A percentile compares a stretch with the other conserved stretches of the same genome.
phyloP scores from a whole-genome alignment of 2,797 vertebrate species.

The Pristis pectinata region DNA sequence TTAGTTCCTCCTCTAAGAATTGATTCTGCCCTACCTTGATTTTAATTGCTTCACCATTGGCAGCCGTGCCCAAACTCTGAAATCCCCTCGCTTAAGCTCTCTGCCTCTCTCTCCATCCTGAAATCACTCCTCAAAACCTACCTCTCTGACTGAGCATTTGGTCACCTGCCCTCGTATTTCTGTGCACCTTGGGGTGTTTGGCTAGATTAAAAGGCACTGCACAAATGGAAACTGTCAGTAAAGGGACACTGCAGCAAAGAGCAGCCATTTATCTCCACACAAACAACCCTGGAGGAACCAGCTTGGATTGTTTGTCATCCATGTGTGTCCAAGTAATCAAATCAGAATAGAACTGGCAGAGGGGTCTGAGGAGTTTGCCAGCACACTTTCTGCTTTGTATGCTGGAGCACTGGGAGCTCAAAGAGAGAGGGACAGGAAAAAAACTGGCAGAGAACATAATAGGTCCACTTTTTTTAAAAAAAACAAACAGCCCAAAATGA shows the following conservation, averaged over 20 bases:
- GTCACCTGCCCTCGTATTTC: not conserved
- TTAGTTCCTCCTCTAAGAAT: not conserved
- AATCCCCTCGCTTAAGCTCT: not conserved
- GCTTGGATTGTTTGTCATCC: not conserved
- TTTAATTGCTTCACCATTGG: not conserved
- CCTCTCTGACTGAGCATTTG: not conserved
- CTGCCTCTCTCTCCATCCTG: not conserved
- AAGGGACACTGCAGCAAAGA: not conserved
- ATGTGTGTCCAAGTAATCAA: not conserved
- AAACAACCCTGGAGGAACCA: not conserved
- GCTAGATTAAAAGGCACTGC: too few species aligned
- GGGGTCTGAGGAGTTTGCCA: not conserved
- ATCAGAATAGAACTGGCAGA: slow-evolving; percentile 17
- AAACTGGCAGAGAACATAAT: slow-evolving; percentile 17
- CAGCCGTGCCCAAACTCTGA: not conserved
- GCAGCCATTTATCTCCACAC: not conserved
- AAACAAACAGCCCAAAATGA: slow-evolving; percentile 23
- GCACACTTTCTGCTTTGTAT: slow-evolving; percentile 27
- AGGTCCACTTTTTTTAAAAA: not conserved
- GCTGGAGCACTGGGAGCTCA: not conserved
- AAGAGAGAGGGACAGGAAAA: not conserved
- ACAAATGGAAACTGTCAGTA: not conserved
- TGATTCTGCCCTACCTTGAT: not conserved
- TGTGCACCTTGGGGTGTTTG: not conserved
- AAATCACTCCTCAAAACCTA: not conserved